A percentile compares a stretch with the other conserved stretches of the same genome.
phyloP scores from a whole-genome alignment of 2,113 vertebrate genomes.

The Myxocyprinus asiaticus region DNA sequence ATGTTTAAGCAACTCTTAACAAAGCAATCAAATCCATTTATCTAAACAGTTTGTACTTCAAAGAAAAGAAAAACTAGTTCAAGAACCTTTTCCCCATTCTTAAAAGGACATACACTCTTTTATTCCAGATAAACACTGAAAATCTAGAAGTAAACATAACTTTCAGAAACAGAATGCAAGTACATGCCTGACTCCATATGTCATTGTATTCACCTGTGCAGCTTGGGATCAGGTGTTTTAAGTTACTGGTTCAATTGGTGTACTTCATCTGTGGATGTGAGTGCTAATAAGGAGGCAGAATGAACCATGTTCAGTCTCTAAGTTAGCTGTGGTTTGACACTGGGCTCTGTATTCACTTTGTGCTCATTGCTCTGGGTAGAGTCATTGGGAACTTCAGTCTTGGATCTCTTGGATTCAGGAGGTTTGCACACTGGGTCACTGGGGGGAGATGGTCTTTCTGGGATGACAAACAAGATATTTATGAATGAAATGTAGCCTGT shows the following conservation, averaged over 20 bases:
- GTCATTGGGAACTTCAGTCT: slow-evolving; percentile 64
- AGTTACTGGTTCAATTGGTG: not conserved
- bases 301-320: not conserved
- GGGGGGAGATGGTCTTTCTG: slow-evolving; percentile 78
- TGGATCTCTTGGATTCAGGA: slow-evolving; percentile 82
- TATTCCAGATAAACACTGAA: not conserved
- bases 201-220: not conserved
- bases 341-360: slow-evolving; percentile 8
- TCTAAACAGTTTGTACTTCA: too few relatives aligned
- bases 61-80: too few relatives aligned
- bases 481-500: not conserved
- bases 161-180: not conserved
- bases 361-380: slow-evolving; percentile 30
- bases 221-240: not conserved
- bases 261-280: slow-evolving; percentile 3
- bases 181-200: not conserved
- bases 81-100: too few relatives aligned
- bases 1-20: too few relatives aligned
- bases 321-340: slow-evolving; percentile 3
- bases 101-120: not conserved
- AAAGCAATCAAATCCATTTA: too few relatives aligned
- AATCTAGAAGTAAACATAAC: not conserved
- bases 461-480: slow-evolving; percentile 33
- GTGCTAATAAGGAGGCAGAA: slow-evolving; percentile 1
- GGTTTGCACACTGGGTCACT: slow-evolving; percentile 76